Base-by-base conservation (phyloP, 2,797 vertebrate species). In the Xenops minutus region DNA sequence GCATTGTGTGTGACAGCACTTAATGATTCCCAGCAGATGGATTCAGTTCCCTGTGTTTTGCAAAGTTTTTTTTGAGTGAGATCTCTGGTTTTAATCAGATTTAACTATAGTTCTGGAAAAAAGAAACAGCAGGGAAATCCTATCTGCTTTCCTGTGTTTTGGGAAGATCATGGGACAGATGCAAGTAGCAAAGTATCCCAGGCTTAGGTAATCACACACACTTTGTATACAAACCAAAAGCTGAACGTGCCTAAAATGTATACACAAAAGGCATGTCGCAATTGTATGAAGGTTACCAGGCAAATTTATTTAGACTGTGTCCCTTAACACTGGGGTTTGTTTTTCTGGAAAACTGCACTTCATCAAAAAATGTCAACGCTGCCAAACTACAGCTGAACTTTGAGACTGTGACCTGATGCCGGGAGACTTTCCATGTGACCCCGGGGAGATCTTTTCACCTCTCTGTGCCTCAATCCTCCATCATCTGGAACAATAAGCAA, bases 261-360 rank as follows among this genome's bases (percentile, higher is more conserved):
- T 27, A 68, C 58, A 90, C 43, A 92, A 30, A 89, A 88, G 46
- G 36, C 13, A 44, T 93, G 73, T 89, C 51, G 73, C 32, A 91
- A 92, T 22, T 78, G 41, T 26, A 83, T 81, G 58, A 92, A 69
- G 72, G 32, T 62, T 92, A 94, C 17, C 37, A 66, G 78, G 32
- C 43, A 91, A 85, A 94, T 86, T 92, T 93, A 84, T 94, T 95
- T 95, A 85, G 82, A 49, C 62, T 37, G 41, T 92, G 89, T 12
- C 64, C 84, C 43, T 83, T 82, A 91, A 88, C 29, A 22, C 9
- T 37, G 52, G 32, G 34, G 32, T 46, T 95, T 96, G 89, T 92
- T 97, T 96, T 95, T 88, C 87, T 36, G 32, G 24, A 92, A 89
- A 95, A 78, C 37, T 18, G n/a, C 0, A 0, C 61, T 89, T 58